These are phyloP conservation scores for Albula goreensis DNA, from an alignment of 2,113 vertebrate genomes.

Conservation along the genomic window DNA sequence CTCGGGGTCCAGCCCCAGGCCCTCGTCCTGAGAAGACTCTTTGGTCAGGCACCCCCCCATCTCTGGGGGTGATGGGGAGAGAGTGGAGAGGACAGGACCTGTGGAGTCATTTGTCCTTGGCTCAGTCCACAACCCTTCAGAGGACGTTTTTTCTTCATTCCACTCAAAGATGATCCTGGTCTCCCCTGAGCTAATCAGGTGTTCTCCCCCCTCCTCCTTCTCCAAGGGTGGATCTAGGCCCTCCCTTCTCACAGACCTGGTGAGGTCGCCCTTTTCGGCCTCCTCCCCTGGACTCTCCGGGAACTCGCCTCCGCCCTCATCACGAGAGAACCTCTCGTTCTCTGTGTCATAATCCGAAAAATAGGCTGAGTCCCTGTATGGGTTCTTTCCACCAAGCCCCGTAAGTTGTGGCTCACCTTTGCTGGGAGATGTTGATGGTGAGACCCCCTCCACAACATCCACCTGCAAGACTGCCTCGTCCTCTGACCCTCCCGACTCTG, in stretches of 20 bases:
- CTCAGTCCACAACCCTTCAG: slow-evolving; percentile 42
- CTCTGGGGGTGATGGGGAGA: slow-evolving; percentile 72
- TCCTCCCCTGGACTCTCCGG: slow-evolving; percentile 48
- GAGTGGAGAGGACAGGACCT: slow-evolving; percentile 62
- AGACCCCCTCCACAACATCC: slow-evolving; percentile 50
- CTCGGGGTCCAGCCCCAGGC: slow-evolving; percentile 68
- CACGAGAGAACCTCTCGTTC: slow-evolving; percentile 73
- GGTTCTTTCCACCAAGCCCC: slow-evolving; percentile 74
- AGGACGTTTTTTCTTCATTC: slow-evolving; percentile 29
- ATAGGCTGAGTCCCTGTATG: slow-evolving; percentile 91
- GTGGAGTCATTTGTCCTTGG: slow-evolving; percentile 30
- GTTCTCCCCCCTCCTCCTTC: slow-evolving; percentile 18
- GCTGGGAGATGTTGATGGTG: slow-evolving; percentile 49
- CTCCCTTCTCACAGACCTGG: slow-evolving; percentile 25
- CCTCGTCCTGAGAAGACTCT: slow-evolving; percentile 68
- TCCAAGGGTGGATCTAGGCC: slow-evolving; percentile 40
- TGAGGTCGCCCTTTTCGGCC: slow-evolving; percentile 37
- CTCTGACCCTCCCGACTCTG: slow-evolving; percentile 45
- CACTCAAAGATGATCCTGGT: slow-evolving; percentile 45
- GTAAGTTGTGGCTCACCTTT: slow-evolving; percentile 66
- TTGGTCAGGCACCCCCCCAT: slow-evolving; percentile 78
- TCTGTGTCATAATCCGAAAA: slow-evolving; percentile 92
- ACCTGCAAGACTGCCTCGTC: slow-evolving; percentile 65
- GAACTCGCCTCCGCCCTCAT: slow-evolving; percentile 63
- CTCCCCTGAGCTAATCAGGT: slow-evolving; percentile 45